Evolutionary conservation across 1,140 invertebrate species (phyloP), one percentile per base, ranked within the genome.

Genomic region (Platorchestia sp.): DNA sequence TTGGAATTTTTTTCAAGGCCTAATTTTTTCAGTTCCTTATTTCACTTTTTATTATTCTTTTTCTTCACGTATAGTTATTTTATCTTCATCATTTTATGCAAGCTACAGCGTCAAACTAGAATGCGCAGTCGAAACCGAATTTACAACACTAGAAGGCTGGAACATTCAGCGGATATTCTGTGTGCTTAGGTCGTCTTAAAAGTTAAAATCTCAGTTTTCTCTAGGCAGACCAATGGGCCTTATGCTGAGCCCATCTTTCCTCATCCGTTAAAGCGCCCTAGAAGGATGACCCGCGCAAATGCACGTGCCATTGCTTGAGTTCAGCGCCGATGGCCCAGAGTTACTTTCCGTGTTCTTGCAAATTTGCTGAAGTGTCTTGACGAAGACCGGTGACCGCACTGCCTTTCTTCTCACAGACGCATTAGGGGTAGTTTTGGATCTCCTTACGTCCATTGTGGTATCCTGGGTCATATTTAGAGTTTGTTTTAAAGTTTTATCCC

Each of bases 331-430:
- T 45, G 95, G 41, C 59, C 95, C 36, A 43, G 95, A 89, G 87
- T 89, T 89, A 89, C 87, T 93, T 93, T 93, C 91, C 91, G 40
- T 93, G 91, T 93, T 93, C 45, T 19, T 45, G 91, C 91, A 45
- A 93, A 93, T 93, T 45, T 45, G 43, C 19, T 14, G 91, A 47
- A 93, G 87, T 93, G 91, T 40, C 91, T 93, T 93, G 91, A 47
- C 91, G 87, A 89, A 89, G 87, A 89, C 43, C 59, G 59, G 59
- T 75, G 59, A 75, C 14, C 59, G 7, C 59, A 10, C 36, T 22
- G 59, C 59, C 59, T 75, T 75, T 75, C 59, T 75, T 36, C 59
- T 75, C 59, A 22, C 14, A 22, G 14, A 19, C 59, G 36, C 59
- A 75, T 75, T 75, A 75, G 59, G 59, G 36, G 59, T 75, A 75